Conservation (phyloP, 2,113 vertebrate genomes). For the Crocuta crocuta region DNA sequence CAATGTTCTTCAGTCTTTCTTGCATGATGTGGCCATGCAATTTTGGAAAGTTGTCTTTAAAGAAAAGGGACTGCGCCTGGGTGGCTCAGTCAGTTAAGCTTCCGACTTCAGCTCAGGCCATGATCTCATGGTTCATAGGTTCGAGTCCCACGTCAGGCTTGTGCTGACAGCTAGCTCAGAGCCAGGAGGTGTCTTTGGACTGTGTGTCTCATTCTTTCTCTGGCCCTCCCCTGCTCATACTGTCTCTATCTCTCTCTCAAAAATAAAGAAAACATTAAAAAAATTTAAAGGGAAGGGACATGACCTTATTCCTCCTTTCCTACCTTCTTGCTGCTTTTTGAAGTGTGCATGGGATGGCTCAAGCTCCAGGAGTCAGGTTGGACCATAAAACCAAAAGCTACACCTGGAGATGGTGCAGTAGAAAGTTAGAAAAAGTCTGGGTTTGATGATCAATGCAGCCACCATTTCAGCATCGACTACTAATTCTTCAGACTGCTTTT, state of each 20-base stretch:
- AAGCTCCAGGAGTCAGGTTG: not conserved
- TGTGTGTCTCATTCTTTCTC: too few species aligned
- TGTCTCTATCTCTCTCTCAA: too few species aligned
- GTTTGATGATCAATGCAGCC: not conserved
- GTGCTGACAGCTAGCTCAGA: too few species aligned
- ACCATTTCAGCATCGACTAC: not conserved
- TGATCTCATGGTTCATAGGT: too few species aligned
- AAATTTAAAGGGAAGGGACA: not conserved
- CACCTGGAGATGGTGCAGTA: not conserved
- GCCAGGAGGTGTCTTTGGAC: too few species aligned
- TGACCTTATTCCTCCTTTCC: not conserved
- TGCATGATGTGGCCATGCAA: not conserved
- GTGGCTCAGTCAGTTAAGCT: too few species aligned
- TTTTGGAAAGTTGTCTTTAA: not conserved
- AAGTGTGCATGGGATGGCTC: not conserved
- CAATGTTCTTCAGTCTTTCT: not conserved
- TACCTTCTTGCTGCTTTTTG: not conserved
- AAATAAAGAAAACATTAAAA: too few species aligned
- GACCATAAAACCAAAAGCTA: not conserved
- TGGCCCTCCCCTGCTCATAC: too few species aligned
- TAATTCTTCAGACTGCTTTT: not conserved
- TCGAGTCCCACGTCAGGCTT: too few species aligned
- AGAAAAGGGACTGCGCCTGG: not conserved
- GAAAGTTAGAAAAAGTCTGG: not conserved
- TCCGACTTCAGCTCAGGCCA: too few species aligned